A percentile compares a stretch with the other conserved stretches of the same genome.
Conservation (phyloP, 2,888 invertebrate genomes). For the Trilocha varians region DNA sequence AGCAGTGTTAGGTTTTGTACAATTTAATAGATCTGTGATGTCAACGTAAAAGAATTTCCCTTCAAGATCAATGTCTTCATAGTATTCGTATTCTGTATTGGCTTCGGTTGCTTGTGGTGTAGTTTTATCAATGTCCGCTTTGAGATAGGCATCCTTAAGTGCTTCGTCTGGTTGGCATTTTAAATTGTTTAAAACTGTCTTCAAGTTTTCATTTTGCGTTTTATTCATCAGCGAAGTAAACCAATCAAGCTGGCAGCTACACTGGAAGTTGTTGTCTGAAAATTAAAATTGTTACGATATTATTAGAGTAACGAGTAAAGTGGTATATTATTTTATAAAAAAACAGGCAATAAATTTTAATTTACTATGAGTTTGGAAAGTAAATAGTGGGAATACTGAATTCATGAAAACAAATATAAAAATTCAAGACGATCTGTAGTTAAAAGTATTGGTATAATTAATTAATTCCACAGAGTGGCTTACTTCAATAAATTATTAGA, state of each 20-base stretch:
- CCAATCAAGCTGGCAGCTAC: slow-evolving; percentile 56
- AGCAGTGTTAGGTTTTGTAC: slow-evolving; percentile 19
- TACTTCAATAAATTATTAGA: no score
- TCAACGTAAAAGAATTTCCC: slow-evolving; percentile 61
- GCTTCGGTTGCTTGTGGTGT: slow-evolving; percentile 26
- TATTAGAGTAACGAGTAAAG: background rate
- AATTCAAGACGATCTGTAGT: no score
- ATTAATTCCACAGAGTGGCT: no score
- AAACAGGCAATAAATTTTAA: no score
- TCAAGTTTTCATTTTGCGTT: slow-evolving; percentile 41
- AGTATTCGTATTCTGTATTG: slow-evolving; percentile 51
- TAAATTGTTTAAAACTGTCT: slow-evolving; percentile 45
- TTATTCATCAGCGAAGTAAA: slow-evolving; percentile 46
- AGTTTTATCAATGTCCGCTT: slow-evolving; percentile 35
- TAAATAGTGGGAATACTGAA: no score
- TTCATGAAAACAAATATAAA: no score
- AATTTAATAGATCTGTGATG: slow-evolving; percentile 47
- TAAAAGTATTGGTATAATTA: no score
- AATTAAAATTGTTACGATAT: slow-evolving; percentile 13
- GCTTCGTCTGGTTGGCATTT: slow-evolving; percentile 46
- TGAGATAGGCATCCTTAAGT: slow-evolving; percentile 41
- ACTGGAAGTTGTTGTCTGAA: slow-evolving; percentile 58
- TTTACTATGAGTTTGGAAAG: no score
- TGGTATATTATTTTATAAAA: no score
- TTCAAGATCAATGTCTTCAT: slow-evolving; percentile 53